Base-by-base conservation (phyloP, 2,888 invertebrate species). In the Lepetodrilus schrolli region DNA sequence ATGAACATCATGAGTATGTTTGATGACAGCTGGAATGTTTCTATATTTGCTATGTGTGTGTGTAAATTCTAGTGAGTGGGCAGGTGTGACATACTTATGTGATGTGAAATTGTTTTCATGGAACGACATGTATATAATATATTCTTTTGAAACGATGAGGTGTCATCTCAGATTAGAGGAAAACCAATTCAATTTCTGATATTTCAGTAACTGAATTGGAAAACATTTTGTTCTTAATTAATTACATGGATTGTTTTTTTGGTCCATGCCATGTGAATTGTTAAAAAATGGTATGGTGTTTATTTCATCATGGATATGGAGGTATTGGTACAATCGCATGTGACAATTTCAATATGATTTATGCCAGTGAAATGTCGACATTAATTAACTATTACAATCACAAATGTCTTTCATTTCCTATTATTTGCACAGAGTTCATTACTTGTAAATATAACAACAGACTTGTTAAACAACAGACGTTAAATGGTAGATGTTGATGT, bases 1-100 rank as follows among this genome's bases (percentile, higher is more conserved):
- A 49, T 70, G 72, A 66, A 7, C 72, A 65, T 34, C 72, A 72
- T 17, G 72, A 72, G 48, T 72, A 72, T 34, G 72, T 72, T 48
- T 72, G 72, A 72, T 47, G 30, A 26, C 30, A 23, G 43, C 38
- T 38, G n/a, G 23, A 51, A 37, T 48, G n/a, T 47, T 69, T 48
- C 4, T 48, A 8, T 13, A 48, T 51, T 51, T 70, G 47, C 50
- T 30, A 26, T 70, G 21, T 48, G 30, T 70, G 34, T 66, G 66
- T 72, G 48, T 48, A 13, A 7, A 30, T 50, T 71, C 58, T 51
- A 20, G n/a, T 49, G 36, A 58, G 58, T 58, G 58, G n/a, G n/a
- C n/a, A n/a, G n/a, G n/a, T n/a, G n/a, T n/a, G n/a, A n/a, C n/a
- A n/a, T n/a, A n/a, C 2, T 58, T 3, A 26, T 30, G 21, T 58